Evolutionary conservation across 2,888 invertebrate species (phyloP), one percentile per base, ranked within the genome.

Genomic region (Drosophila niveifrons): DNA sequence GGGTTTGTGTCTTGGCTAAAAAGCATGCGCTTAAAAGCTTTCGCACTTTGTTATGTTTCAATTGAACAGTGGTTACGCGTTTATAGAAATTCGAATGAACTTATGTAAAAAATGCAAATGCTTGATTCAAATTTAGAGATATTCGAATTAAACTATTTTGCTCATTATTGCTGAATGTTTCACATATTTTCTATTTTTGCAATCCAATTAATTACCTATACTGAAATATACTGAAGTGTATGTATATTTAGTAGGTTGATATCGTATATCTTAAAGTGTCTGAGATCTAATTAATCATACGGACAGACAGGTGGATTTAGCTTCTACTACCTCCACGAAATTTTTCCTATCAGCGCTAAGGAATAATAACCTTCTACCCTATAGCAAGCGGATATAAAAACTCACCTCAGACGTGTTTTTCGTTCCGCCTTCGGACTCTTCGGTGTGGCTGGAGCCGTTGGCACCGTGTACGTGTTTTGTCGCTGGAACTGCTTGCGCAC

Each of bases 381-480:
- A 34, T 34, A 3, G n/a, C 2, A 13, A 13, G 4, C 13, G 2
- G 3, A 10, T 39, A 39, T 13, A 4, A 0, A n/a, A 41, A 82
- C 90, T 88, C 64, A 92, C 92, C 92, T 89, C 17, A 81, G 52
- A n/a, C 84, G 63, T 6, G 72, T 65, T 56, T 81, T 90, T 13
- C 88, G 77, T 58, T 91, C 91, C 46, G 80, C 72, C 48, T 78
- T 83, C 0, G 91, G 90, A 68, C 85, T 90, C 41, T 88, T 82
- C 23, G 90, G 82, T 10, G 82, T 10, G 1, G 57, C 8, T 1
- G 53, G 46, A 36, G 62, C 17, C 1, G 88, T 78, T 4, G 78
- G 72, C 63, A 92, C 80, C 0, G 93, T 93, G 58, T 92, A 92
- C 0, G 92, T 92, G 67, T 93, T 93, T 65, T 92, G 92, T 0